A percentile compares a stretch with the other conserved stretches of the same genome.
These are phyloP conservation scores for Tapirus terrestris DNA, from an alignment of 2,113 vertebrate species.

Conservation along the genomic window DNA sequence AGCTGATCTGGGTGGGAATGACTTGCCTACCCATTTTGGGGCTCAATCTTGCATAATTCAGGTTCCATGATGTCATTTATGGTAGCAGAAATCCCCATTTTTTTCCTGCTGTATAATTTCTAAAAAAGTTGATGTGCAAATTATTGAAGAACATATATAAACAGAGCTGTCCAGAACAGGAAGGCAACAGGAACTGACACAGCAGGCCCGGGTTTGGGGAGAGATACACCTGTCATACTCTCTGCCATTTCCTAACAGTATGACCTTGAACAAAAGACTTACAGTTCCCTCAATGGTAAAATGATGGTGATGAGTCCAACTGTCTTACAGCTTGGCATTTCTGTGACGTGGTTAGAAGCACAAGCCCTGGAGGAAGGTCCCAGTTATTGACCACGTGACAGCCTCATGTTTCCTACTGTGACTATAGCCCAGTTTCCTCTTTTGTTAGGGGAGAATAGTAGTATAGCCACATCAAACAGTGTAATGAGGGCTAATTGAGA, in stretches of 20 bases:
- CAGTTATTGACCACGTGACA: neutral
- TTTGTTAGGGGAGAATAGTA: neutral
- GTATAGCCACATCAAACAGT: neutral
- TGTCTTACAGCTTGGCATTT: neutral
- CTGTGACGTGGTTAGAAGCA: neutral
- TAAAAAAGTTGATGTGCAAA: neutral
- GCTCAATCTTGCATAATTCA: neutral
- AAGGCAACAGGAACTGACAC: neutral
- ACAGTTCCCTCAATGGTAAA: neutral
- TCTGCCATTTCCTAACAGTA: neutral
- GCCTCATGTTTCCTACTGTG: neutral
- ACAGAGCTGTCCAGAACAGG: neutral
- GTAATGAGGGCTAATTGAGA: neutral
- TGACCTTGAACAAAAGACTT: neutral
- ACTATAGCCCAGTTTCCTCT: neutral
- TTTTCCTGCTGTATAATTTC: neutral
- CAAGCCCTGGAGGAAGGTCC: neutral
- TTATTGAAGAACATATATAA: neutral
- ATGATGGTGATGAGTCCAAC: neutral
- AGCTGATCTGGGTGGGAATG: neutral
- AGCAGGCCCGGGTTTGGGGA: neutral
- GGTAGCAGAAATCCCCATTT: neutral
- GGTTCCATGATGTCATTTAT: neutral
- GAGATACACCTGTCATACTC: neutral
- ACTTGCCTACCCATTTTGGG: neutral